Percentiles rank a stretch among this genome's conserved stretches.
Conservation (phyloP, 1,140 invertebrate species). For the Proales similis region DNA sequence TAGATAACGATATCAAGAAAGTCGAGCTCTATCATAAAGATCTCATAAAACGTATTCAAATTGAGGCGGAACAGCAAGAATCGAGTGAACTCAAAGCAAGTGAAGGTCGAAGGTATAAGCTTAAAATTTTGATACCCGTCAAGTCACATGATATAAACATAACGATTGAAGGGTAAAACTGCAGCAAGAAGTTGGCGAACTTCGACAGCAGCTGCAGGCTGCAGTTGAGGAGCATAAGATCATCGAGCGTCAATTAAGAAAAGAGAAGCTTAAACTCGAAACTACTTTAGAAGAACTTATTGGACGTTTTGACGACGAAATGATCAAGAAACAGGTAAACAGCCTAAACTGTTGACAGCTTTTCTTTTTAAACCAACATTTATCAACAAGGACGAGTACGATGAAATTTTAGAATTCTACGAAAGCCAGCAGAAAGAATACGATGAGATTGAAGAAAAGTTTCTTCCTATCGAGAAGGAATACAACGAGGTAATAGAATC, state of each 20-base stretch:
- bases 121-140: background rate
- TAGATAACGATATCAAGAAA: conserved; percentile 32
- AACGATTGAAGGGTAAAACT: conserved; percentile 4
- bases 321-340: conserved; percentile 32
- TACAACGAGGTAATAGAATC: background rate
- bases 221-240: conserved; percentile 7
- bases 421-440: conserved; percentile 36
- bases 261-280: conserved; percentile 37
- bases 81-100: conserved; percentile 23
- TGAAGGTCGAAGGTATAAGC: conserved; percentile 21
- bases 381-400: conserved; percentile 20
- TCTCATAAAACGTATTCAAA: conserved; percentile 24
- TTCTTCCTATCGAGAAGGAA: conserved; percentile 33
- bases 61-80: conserved; percentile 37
- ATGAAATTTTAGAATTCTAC: conserved; percentile 32
- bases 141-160: no score
- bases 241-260: conserved; percentile 15
- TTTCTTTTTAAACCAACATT: background rate
- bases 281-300: conserved; percentile 15
- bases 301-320: conserved; percentile 25
- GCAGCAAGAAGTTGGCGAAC: conserved; percentile 12
- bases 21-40: conserved; percentile 32
- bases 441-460: conserved; percentile 33
- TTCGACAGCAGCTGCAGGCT: conserved; percentile 17
- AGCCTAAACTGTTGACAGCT: background rate